Evolutionary conservation across 2,888 invertebrate species (phyloP), one percentile per base, ranked within the genome.

Genomic region (Tupiocoris notatus): DNA sequence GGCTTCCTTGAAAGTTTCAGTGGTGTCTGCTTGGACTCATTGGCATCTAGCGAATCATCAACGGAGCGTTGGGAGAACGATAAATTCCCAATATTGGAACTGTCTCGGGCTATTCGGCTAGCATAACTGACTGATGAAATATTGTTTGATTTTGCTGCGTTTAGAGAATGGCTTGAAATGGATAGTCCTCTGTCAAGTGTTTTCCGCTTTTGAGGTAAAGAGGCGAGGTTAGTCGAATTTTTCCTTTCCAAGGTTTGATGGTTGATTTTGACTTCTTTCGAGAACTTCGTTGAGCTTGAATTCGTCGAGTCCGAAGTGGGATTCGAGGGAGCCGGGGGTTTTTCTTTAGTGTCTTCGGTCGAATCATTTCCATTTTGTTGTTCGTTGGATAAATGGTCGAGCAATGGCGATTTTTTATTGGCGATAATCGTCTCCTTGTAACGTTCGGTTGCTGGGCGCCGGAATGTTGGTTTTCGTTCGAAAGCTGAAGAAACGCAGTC

Each of bases 391-490:
- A 12, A 3, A 63, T 3, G 22, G 1, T 73, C 73, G 12, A 73
- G 1, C 1, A 73, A 21, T 0, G 73, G 73, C 39, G 22, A 22
- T n/a, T 63, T 61, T 57, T 73, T 73, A 54, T 73, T 73, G 20
- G 73, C 73, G 54, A 73, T 73, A 6, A 73, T 39, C n/a, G 21
- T 62, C 16, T 21, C 6, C 73, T 73, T 73, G 73, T 73, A 73
- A 9, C 73, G 17, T 21, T 73, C 73, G n/a, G 61, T 39, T 0
- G 73, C 73, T 17, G 73, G 73, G 0, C 73, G 62, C n/a, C 73
- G 2, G 56, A 73, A 73, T 0, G 73, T 62, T 2, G 73, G 73
- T 20, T 21, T 61, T 39, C 73, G 24, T 18, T 73, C 61, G n/a
- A 73, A 63, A 16, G 20, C n/a, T 18, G 73, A 62, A 1, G 23